Conservation (phyloP, 2,113 vertebrate genomes). For the Erpornis zantholeuca region DNA sequence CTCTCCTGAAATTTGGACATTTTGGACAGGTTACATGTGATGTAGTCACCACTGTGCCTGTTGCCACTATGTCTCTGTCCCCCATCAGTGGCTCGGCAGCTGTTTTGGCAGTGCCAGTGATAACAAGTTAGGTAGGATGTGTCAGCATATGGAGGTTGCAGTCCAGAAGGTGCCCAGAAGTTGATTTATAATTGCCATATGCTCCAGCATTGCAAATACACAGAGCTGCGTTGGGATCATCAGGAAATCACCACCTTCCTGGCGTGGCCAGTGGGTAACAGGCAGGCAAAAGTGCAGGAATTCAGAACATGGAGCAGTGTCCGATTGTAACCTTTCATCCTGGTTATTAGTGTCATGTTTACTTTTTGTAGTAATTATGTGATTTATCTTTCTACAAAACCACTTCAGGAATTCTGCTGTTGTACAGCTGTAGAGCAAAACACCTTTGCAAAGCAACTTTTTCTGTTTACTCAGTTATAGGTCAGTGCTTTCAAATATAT, state of each 20-base stretch:
- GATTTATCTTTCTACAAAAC: not conserved
- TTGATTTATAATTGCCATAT: not conserved
- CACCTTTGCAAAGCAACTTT: not conserved
- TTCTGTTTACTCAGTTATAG: not conserved
- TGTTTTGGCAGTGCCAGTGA: not conserved
- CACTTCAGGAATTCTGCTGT: not conserved
- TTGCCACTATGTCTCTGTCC: not conserved
- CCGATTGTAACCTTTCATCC: not conserved
- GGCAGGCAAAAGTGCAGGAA: not conserved
- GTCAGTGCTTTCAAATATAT: not conserved
- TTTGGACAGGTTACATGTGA: not conserved
- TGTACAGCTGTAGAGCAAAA: not conserved
- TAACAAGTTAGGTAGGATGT: not conserved
- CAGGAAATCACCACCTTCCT: not conserved
- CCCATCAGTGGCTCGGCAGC: not conserved
- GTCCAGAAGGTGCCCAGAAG: not conserved
- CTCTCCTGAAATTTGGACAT: not conserved
- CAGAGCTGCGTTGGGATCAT: not conserved
- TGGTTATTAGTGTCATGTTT: not conserved
- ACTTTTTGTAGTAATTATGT: not conserved
- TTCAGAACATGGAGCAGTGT: not conserved
- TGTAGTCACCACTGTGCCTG: too few species aligned
- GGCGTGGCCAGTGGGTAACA: not conserved
- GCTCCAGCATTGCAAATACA: not conserved
- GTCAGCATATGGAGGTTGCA: not conserved